phyloP scores from a whole-genome alignment of 2,888 invertebrate species.

The Chymomyza procnemis region DNA sequence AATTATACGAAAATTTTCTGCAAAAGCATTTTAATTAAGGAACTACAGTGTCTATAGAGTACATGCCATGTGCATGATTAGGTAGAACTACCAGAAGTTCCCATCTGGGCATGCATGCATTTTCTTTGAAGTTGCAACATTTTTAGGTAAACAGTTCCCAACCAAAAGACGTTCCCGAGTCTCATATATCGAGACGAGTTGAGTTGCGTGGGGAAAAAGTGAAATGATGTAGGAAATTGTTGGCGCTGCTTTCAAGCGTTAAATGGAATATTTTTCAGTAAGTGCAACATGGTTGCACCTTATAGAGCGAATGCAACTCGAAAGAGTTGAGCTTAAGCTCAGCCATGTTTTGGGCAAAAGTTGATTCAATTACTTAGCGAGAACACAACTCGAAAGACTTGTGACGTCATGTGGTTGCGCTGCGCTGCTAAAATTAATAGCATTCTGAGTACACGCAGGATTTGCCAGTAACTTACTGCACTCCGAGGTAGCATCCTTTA shows the following conservation, averaged over 20 bases:
- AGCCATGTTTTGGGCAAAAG: slow-evolving; percentile 16
- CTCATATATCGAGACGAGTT: not conserved
- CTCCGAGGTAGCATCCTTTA: not conserved
- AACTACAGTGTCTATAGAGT: slow-evolving; percentile 20
- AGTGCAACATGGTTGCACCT: not conserved
- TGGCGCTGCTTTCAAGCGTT: slow-evolving; percentile 18
- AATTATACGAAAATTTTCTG: slow-evolving; percentile 38
- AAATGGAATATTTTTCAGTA: slow-evolving; percentile 11
- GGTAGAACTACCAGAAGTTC: not conserved
- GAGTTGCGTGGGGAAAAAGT: slow-evolving; percentile 13
- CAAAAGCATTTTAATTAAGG: slow-evolving; percentile 8
- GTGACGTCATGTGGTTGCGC: slow-evolving; percentile 3
- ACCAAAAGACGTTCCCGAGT: not conserved
- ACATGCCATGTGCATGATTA: slow-evolving; percentile 16
- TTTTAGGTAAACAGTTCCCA: not conserved
- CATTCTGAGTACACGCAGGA: slow-evolving; percentile 51
- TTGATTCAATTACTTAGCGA: slow-evolving; percentile 56
- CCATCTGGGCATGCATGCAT: not conserved
- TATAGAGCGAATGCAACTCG: slow-evolving; percentile 13
- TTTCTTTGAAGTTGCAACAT: not conserved
- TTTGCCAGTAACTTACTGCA: slow-evolving; percentile 53
- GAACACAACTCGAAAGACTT: slow-evolving; percentile 26
- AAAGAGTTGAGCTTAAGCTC: not conserved
- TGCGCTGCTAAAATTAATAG: slow-evolving; percentile 47
- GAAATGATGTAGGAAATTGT: slow-evolving; percentile 37